Conservation (phyloP, 2,888 invertebrate genomes). For the Hypomecis punctinalis region DNA sequence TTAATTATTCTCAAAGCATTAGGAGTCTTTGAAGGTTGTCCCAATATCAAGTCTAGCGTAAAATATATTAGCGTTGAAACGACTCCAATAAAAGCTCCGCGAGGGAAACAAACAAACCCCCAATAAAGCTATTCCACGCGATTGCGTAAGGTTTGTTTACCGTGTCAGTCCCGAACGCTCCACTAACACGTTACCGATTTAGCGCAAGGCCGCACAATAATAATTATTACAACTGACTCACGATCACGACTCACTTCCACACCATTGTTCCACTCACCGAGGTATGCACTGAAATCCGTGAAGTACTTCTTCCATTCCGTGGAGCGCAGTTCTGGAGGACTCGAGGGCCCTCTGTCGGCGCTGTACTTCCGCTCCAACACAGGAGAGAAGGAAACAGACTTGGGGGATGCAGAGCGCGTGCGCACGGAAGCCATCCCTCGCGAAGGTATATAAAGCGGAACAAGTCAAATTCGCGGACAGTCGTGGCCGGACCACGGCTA, state of each 20-base stretch:
- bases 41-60: not conserved
- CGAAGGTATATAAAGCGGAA: slow-evolving; percentile 73
- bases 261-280: slow-evolving; percentile 72
- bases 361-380: slow-evolving; percentile 85
- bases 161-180: slow-evolving; percentile 68
- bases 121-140: slow-evolving; percentile 52
- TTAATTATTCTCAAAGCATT: not conserved
- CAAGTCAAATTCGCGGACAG: slow-evolving; percentile 66
- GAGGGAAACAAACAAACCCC: slow-evolving; percentile 38
- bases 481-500: slow-evolving; percentile 79
- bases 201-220: slow-evolving; percentile 76
- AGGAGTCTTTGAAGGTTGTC: slow-evolving; percentile 2
- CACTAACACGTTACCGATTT: slow-evolving; percentile 79
- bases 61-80: slow-evolving; percentile 14
- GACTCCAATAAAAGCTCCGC: slow-evolving; percentile 13
- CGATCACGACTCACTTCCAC: slow-evolving; percentile 59
- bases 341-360: slow-evolving; percentile 69
- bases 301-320: slow-evolving; percentile 81
- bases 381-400: slow-evolving; percentile 87
- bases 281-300: slow-evolving; percentile 80
- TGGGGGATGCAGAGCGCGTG: slow-evolving; percentile 87
- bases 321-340: slow-evolving; percentile 69
- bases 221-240: slow-evolving; percentile 69
- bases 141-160: slow-evolving; percentile 80
- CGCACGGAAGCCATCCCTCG: slow-evolving; percentile 86